Percentiles rank a stretch among this genome's conserved stretches.
Conservation (phyloP, 2,113 vertebrate species). For the Collichthys lucidus region DNA sequence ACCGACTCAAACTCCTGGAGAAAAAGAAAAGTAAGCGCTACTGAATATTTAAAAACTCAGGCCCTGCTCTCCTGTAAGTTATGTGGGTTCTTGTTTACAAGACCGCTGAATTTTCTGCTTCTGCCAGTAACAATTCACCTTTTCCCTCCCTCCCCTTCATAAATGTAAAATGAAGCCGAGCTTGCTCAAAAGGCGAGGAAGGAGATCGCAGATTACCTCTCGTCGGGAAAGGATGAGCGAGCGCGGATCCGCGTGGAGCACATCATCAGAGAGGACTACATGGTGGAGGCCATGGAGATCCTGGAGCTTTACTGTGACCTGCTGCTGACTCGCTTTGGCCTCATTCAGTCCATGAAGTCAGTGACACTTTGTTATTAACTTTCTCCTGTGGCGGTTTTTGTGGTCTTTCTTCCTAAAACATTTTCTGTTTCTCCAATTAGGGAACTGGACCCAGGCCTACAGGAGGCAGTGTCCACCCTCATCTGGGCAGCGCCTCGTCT, state of each 20-base stretch:
- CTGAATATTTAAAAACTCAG: background rate
- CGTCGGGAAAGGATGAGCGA: slow-evolving; percentile 95
- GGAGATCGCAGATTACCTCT: slow-evolving; percentile 97
- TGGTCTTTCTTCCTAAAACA: background rate
- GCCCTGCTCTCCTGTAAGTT: background rate
- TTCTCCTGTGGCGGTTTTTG: background rate
- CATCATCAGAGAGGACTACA: slow-evolving; percentile 98
- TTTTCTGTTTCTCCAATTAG: slow-evolving; percentile 75
- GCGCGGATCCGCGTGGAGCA: slow-evolving; percentile 98
- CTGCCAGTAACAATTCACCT: background rate
- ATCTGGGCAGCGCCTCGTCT: slow-evolving; percentile 98
- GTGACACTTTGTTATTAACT: slow-evolving; percentile 42
- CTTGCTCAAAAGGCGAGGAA: slow-evolving; percentile 97
- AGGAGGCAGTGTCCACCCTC: slow-evolving; percentile 95
- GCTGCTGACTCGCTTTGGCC: slow-evolving; percentile 93
- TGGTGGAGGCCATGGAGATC: slow-evolving; percentile 99
- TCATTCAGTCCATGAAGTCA: slow-evolving; percentile 99
- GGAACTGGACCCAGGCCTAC: slow-evolving; percentile 94
- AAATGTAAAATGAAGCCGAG: slow-evolving; percentile 86
- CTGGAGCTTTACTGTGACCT: slow-evolving; percentile 97
- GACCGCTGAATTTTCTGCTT: background rate
- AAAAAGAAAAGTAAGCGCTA: slow-evolving; percentile 97
- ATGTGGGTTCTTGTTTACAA: background rate
- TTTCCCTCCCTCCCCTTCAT: background rate
- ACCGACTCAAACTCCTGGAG: slow-evolving; percentile 96